Base-by-base conservation (phyloP, 1,140 invertebrate genomes). In the Drosophila saltans region DNA sequence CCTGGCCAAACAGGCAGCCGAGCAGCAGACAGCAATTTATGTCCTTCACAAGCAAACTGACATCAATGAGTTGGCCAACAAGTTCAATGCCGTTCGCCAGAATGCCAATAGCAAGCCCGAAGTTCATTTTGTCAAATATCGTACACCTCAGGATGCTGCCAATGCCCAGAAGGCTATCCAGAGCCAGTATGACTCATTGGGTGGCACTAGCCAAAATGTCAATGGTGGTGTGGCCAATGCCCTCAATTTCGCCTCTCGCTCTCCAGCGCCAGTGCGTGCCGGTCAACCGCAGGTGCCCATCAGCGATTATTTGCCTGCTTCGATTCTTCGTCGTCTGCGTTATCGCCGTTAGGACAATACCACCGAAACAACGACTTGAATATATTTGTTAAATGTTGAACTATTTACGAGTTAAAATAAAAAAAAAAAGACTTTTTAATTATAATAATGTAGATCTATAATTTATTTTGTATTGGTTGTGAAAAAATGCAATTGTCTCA, bases 81-180 rank as follows among this genome's bases (percentile, higher is more conserved):
- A 91, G 66, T 83, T 91, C 64, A 86, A 91, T 28, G 80, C 78
- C 21, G 69, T 84, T 4, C 78, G 74, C 40, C 72, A 81, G 66
- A 84, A 78, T 9, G 74, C 77, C 48, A 81, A 75, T 60, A 45
- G 73, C 36, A 90, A 78, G 43, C 90, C 89, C 10, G 90, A 91
- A 58, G 90, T 91, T 28, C 90, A 91, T 68, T 91, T 91, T 40
- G 89, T 91, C 57, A 91, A 91, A 60, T 91, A 91, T 30, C 78
- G 89, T 45, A 91, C 90, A 0, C 90, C 78, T 5, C 85, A 91
- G 64, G 90, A 91, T 58, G 90, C 90, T n/a, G 66, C 58, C 48
- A 91, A 91, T 21, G 90, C 90, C 6, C 90, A 91, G 61, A 59
- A 55, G 6, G 76, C 77, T 26, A 91, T 91, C 52, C 90, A 91